These are phyloP conservation scores for Lutraria rhynchaena DNA, from an alignment of 1,140 invertebrate species.

Conservation along the genomic window DNA sequence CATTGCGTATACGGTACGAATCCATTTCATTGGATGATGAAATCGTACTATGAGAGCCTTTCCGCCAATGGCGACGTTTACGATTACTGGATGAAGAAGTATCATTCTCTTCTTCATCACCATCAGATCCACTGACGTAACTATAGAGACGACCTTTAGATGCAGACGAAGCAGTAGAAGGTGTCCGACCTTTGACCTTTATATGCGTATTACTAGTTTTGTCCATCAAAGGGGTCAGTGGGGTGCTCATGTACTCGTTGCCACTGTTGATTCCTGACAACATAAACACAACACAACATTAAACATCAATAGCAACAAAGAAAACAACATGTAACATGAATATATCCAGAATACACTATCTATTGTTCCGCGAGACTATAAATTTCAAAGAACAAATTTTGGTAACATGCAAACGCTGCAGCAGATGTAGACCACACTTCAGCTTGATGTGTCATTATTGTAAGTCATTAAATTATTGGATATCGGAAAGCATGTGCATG, in stretches of 20 bases:
- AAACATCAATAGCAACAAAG: conserved; percentile 15
- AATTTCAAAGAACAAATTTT: no score
- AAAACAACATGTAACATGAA: conserved; percentile 31
- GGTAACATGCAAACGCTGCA: no score
- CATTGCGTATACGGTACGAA: conserved; percentile 56
- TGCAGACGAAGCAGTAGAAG: conserved; percentile 29
- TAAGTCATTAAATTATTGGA: no score
- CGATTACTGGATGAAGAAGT: conserved; percentile 44
- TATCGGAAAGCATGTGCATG: no score
- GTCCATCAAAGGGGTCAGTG: conserved; percentile 52
- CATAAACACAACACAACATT: conserved; percentile 56
- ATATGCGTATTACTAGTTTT: conserved; percentile 10
- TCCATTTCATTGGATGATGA: conserved; percentile 69
- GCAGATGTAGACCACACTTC: no score
- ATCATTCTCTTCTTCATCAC: conserved; percentile 70
- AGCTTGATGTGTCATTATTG: no score
- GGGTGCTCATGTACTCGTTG: conserved; percentile 56
- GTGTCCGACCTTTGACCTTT: conserved; percentile 44
- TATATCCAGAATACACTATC: background rate
- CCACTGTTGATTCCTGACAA: conserved; percentile 51
- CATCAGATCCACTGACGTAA: conserved; percentile 77
- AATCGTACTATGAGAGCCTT: conserved; percentile 64
- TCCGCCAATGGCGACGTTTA: conserved; percentile 45
- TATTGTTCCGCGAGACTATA: no score
- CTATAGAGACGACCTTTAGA: conserved; percentile 62